phyloP scores from a whole-genome alignment of 2,113 vertebrate genomes.

The Neotoma lepida region DNA sequence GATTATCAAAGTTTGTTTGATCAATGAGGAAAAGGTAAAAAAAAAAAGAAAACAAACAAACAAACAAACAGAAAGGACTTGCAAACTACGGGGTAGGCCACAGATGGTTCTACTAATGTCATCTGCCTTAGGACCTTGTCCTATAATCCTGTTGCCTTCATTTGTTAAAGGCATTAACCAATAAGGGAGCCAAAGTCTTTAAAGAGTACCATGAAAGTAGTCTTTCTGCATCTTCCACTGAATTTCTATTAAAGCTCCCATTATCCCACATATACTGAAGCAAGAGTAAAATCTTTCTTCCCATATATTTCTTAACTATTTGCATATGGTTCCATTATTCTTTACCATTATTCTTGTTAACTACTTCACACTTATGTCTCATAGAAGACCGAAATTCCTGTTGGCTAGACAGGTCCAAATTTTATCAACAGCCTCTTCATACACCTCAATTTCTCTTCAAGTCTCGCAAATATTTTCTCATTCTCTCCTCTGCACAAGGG shows the following conservation, averaged over 20 bases:
- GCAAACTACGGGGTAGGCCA: background rate
- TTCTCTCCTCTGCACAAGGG: background rate
- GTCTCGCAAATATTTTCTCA: background rate
- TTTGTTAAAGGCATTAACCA: background rate
- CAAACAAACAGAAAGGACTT: background rate
- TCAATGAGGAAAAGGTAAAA: background rate
- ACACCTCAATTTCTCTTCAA: background rate
- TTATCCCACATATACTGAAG: background rate
- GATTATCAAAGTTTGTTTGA: background rate
- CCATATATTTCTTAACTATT: background rate
- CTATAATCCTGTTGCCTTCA: background rate
- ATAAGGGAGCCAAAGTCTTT: background rate
- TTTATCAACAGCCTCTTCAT: background rate
- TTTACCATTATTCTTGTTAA: background rate
- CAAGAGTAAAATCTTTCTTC: background rate
- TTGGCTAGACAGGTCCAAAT: background rate
- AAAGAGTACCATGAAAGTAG: background rate
- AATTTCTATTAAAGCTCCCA: background rate
- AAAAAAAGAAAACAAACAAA: no score
- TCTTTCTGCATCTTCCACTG: background rate
- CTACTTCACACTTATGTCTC: background rate
- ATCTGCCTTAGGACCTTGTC: background rate
- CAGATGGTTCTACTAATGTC: background rate
- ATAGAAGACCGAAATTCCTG: background rate
- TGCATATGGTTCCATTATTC: background rate